Evolutionary conservation across 2,113 vertebrate species (phyloP), one percentile per base, ranked within the genome.

Genomic region (Pungitius pungitius): DNA sequence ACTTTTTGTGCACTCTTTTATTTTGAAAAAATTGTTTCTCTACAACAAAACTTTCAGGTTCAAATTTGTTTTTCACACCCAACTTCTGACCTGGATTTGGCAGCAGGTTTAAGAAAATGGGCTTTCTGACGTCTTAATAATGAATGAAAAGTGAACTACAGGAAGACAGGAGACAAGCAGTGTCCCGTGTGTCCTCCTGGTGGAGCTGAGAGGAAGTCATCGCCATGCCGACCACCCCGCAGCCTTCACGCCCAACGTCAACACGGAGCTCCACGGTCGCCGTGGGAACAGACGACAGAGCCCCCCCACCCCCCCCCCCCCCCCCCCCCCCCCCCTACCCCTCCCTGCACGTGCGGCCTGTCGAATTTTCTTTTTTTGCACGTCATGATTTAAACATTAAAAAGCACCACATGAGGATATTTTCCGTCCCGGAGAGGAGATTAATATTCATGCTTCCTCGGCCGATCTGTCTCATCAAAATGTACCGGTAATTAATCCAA

Each of bases 401-500:
- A 86, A 81, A 73, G 24, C 73, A 24, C 45, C 73, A 54, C 51
- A 42, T n/a, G 63, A 77, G 62, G 59, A 75, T 61, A 73, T 80
- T 67, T n/a, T 68, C 64, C 64, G 61, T 9, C 61, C 33, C 49
- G 63, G 60, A 77, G 67, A 59, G 52, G 45, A 69, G 56, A 70
- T 83, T 47, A 87, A 84, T 89, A 91, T 90, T 83, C 66, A 87
- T 73, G 55, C 67, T 55, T 56, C 52, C 57, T 65, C 27, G 18
- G 52, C 76, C 55, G 68, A 30, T 67, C 70, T 74, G 63, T 61
- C 49, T 86, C 81, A 84, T 91, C 77, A 85, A 78, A 87, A 84
- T 85, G 67, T 77, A 69, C 62, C 63, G 27, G 81, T 86, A 80
- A 92, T 89, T 85, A 85, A 87, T 89, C 75, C 75, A 82, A 85